These are phyloP conservation scores for Polietes domitor DNA, from an alignment of 2,888 invertebrate genomes.

Conservation along the genomic window DNA sequence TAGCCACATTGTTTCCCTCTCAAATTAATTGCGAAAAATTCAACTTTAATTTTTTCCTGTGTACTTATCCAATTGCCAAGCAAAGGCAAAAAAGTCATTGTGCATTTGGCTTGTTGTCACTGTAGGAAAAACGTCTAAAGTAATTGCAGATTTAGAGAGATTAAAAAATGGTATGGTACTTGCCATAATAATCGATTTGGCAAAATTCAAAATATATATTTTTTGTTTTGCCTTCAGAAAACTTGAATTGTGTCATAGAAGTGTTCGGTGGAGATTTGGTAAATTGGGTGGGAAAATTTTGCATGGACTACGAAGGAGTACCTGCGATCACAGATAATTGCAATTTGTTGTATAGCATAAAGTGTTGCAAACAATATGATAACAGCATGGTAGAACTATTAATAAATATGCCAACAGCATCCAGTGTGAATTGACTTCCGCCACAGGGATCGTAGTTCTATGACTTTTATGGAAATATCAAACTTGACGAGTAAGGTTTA, in stretches of 20 bases:
- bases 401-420: conserved; percentile 2
- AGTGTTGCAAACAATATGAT: not conserved
- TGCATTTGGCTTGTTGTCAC: conserved; percentile 22
- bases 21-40: too few species aligned
- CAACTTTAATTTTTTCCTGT: not conserved
- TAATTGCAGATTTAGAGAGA: conserved; percentile 35
- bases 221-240: not conserved
- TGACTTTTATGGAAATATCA: too few species aligned
- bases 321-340: not conserved
- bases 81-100: conserved; percentile 30
- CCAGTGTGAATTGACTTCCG: too few species aligned
- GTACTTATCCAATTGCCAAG: not conserved
- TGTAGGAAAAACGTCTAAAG: conserved; percentile 22
- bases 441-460: too few species aligned
- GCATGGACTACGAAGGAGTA: not conserved
- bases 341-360: not conserved
- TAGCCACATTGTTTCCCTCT: too few species aligned
- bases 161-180: conserved; percentile 18
- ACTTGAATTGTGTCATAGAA: conserved; percentile 10
- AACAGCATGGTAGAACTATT: not conserved
- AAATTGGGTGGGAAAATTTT: conserved; percentile 30
- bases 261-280: not conserved
- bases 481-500: too few species aligned
- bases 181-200: conserved; percentile 28
- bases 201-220: not conserved